Conservation (phyloP, 2,888 invertebrate genomes). For the Endotricha flammealis region DNA sequence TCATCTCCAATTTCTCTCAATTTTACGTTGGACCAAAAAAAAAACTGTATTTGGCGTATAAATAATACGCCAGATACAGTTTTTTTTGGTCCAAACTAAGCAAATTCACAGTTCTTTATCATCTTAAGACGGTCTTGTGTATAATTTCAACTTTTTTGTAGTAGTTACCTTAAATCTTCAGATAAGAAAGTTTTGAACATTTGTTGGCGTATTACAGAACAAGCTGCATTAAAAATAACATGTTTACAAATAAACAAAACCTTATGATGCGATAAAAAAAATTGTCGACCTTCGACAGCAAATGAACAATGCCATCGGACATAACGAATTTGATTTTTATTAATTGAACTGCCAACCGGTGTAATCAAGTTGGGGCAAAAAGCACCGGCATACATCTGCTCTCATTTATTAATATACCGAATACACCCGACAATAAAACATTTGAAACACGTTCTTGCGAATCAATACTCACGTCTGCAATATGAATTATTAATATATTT, state of each 20-base stretch:
- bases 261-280: conserved; percentile 3
- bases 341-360: conserved; percentile 57
- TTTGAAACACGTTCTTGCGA: conserved; percentile 76
- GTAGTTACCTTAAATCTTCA: too few species aligned
- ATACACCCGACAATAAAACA: conserved; percentile 65
- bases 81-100: too few species aligned
- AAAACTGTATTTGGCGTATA: too few species aligned
- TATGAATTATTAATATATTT: conserved; percentile 76
- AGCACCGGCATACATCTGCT: conserved; percentile 61
- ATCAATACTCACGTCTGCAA: conserved; percentile 61
- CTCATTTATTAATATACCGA: conserved; percentile 66
- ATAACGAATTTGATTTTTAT: conserved; percentile 60
- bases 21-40: too few species aligned
- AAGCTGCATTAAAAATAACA: too few species aligned
- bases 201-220: too few species aligned
- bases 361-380: conserved; percentile 47
- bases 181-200: too few species aligned
- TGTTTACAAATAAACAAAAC: conserved; percentile 5
- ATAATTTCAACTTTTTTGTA: too few species aligned
- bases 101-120: too few species aligned
- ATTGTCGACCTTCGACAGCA: conserved; percentile 2
- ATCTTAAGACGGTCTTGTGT: too few species aligned
- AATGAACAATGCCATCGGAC: conserved; percentile 24
- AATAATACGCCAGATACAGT: too few species aligned
- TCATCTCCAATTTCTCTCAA: too few species aligned